phyloP scores from a whole-genome alignment of 2,888 invertebrate genomes.

The Ectropis crepuscularia region DNA sequence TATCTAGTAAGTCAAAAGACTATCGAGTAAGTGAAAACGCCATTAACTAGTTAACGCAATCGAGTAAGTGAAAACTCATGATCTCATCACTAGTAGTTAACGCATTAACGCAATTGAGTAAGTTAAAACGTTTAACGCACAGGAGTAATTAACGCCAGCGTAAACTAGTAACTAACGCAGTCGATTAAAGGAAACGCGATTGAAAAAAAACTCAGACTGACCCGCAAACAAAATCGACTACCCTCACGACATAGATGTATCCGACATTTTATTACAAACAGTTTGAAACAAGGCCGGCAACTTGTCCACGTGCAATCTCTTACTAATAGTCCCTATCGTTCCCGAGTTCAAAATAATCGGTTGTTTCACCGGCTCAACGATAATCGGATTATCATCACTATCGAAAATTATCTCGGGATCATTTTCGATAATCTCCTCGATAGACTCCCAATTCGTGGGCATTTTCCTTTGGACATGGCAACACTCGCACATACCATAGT shows the following conservation, averaged over 20 bases:
- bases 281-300: slow-evolving; percentile 62
- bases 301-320: slow-evolving; percentile 56
- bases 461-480: slow-evolving; percentile 61
- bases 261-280: slow-evolving; percentile 61
- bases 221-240: not conserved
- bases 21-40: too few species aligned
- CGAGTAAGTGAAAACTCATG: too few species aligned
- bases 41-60: too few species aligned
- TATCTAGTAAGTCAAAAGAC: too few species aligned
- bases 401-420: slow-evolving; percentile 81
- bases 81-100: too few species aligned
- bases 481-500: slow-evolving; percentile 75
- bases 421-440: slow-evolving; percentile 78
- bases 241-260: slow-evolving; percentile 51
- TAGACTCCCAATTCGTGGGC: slow-evolving; percentile 71
- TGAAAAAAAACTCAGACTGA: too few species aligned
- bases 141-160: too few species aligned
- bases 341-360: slow-evolving; percentile 43
- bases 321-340: slow-evolving; percentile 49
- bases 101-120: too few species aligned
- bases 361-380: slow-evolving; percentile 61
- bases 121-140: too few species aligned
- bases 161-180: too few species aligned
- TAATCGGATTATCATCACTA: slow-evolving; percentile 70
- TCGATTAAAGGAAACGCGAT: too few species aligned